phyloP scores from a whole-genome alignment of 2,113 vertebrate species.

The Recurvirostra avosetta region DNA sequence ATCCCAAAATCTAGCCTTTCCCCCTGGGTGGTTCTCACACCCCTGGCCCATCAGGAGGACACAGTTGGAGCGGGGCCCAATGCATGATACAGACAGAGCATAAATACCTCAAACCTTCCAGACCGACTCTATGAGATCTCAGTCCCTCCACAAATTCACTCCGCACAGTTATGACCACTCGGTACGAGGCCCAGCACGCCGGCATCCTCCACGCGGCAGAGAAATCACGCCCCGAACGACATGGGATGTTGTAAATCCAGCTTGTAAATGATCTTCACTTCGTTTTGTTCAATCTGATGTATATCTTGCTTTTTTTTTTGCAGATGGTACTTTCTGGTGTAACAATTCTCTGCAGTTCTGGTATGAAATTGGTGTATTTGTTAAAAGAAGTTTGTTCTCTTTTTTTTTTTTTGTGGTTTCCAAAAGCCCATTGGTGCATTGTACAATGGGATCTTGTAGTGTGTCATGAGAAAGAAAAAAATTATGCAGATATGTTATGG shows the following conservation, averaged over 20 bases:
- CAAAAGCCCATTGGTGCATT: slow-evolving; percentile 84
- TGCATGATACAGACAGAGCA: neutral
- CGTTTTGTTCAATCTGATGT: slow-evolving; percentile 77
- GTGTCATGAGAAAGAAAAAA: slow-evolving; percentile 87
- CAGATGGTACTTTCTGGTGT: slow-evolving; percentile 80
- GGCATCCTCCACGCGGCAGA: slow-evolving; percentile 55
- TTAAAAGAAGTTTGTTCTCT: slow-evolving; percentile 74
- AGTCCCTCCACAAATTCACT: neutral
- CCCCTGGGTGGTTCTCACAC: neutral
- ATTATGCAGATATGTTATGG: slow-evolving; percentile 81
- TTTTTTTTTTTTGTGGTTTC: slow-evolving; percentile 74
- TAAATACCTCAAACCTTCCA: slow-evolving; percentile 70
- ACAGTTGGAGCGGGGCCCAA: neutral
- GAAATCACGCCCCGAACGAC: slow-evolving; percentile 12
- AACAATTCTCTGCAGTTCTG: slow-evolving; percentile 79
- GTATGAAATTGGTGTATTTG: slow-evolving; percentile 84
- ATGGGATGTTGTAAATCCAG: slow-evolving; percentile 64
- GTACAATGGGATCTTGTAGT: slow-evolving; percentile 87
- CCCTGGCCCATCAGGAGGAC: neutral
- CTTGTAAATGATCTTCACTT: slow-evolving; percentile 76
- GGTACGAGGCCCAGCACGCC: neutral
- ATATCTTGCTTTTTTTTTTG: slow-evolving; percentile 72
- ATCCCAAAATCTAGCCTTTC: neutral
- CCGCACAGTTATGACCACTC: neutral
- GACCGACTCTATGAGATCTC: neutral